Conservation (phyloP, 2,113 vertebrate species). For the Eptesicus fuscus region DNA sequence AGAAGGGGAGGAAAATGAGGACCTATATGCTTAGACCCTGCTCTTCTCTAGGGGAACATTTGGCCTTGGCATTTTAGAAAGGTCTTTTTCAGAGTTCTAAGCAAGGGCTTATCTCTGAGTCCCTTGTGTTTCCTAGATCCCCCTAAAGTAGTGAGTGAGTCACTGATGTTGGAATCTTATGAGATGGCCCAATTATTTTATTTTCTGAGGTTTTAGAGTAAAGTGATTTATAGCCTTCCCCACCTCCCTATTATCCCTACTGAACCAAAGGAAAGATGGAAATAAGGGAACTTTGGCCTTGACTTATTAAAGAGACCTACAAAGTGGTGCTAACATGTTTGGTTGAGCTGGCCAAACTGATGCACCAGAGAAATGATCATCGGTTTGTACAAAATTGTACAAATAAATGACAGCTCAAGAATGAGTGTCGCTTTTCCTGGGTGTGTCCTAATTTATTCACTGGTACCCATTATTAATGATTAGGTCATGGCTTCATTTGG, state of each 20-base stretch:
- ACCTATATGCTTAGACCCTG: not conserved
- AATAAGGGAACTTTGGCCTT: not conserved
- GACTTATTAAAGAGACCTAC: not conserved
- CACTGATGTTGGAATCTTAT: not conserved
- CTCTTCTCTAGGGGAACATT: not conserved
- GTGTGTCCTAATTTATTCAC: not conserved
- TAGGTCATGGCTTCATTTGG: not conserved
- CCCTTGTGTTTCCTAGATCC: not conserved
- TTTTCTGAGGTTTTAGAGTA: not conserved
- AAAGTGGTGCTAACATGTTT: not conserved
- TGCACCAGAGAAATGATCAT: not conserved
- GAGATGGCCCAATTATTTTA: not conserved
- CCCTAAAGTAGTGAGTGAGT: not conserved
- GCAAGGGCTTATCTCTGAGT: not conserved
- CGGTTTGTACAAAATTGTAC: not conserved
- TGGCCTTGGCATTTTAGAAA: not conserved
- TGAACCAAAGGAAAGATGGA: slow-evolving; percentile 13
- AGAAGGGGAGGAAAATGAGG: not conserved
- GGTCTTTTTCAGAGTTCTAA: not conserved
- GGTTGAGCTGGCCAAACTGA: not conserved
- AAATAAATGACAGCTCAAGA: not conserved
- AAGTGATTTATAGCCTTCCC: not conserved
- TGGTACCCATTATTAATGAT: not conserved
- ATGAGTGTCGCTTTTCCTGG: not conserved
- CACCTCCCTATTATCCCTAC: not conserved